phyloP scores from a whole-genome alignment of 1,140 invertebrate species.

The Solenopsis invicta region DNA sequence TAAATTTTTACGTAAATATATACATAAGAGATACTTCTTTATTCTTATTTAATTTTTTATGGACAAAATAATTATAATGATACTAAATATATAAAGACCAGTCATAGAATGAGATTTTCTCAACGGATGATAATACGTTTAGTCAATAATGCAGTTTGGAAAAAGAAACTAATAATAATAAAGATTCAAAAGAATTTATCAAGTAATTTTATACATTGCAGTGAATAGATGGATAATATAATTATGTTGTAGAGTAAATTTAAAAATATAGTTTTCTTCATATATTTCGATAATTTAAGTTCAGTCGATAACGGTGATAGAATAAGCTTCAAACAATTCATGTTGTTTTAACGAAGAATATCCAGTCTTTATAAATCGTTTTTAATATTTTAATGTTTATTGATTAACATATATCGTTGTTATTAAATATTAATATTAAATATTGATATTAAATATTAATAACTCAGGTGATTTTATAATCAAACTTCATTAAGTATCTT shows the following conservation, averaged over 20 bases:
- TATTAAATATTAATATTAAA: conserved; percentile 22
- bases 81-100: background rate
- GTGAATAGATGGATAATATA: background rate
- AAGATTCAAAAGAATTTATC: background rate
- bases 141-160: conserved; percentile 1
- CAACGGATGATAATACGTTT: conserved; percentile 31
- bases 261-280: background rate
- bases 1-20: background rate
- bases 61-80: background rate
- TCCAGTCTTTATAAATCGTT: background rate
- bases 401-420: background rate
- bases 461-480: background rate
- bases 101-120: background rate
- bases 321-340: background rate
- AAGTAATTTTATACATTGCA: background rate
- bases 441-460: background rate
- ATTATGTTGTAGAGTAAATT: background rate
- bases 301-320: conserved; percentile 11
- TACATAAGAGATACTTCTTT: background rate
- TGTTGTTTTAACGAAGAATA: background rate
- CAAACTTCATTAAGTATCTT: background rate
- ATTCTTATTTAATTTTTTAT: background rate
- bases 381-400: background rate
- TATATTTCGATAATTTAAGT: background rate
- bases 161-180: background rate